Evolutionary conservation across 2,888 invertebrate species (phyloP), one percentile per base, ranked within the genome.

Genomic region (Drosophila picticornis): DNA sequence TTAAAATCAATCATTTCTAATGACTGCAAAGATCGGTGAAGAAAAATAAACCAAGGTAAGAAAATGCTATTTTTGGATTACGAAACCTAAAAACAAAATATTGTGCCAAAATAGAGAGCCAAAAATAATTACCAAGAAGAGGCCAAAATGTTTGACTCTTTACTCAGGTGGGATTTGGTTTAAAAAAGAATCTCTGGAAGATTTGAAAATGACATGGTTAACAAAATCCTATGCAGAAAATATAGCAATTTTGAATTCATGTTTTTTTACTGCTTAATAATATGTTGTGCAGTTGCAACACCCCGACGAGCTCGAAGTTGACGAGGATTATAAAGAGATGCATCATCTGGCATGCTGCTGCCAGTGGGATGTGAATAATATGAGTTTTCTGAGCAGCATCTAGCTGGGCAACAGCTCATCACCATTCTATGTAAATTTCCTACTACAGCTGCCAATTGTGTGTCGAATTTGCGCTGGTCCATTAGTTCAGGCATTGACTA

Each of bases 401-500:
- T 88, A 90, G 81, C 34, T 70, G 22, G 88, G 90, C 38, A 90
- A 86, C 68, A 88, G 84, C n/a, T 91, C 92, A 0, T 92, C 92
- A 2, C 92, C 93, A 0, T 80, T 92, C 32, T 92, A 91, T 57
- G 80, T 91, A 4, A 89, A 91, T 52, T 89, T 91, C 0, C 80
- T 92, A n/a, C 83, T 92, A 0, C 91, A 92, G 25, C 72, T 91
- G 61, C 90, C 87, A 32, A 78, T 92, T 22, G 88, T 89, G 71
- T 91, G 91, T 48, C 84, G 84, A 92, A 0, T 93, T 92, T 32
- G 77, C 83, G 0, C 36, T 92, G 50, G 92, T 92, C 4, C 93
- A 92, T 36, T 92, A 92, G 73, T 5, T 83, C 88, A 2, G 92
- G 92, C 59, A 90, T 93, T 27, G 90, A 89, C 9, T 92, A 92